Conservation (phyloP, 2,113 vertebrate genomes). For the Otolemur garnettii region DNA sequence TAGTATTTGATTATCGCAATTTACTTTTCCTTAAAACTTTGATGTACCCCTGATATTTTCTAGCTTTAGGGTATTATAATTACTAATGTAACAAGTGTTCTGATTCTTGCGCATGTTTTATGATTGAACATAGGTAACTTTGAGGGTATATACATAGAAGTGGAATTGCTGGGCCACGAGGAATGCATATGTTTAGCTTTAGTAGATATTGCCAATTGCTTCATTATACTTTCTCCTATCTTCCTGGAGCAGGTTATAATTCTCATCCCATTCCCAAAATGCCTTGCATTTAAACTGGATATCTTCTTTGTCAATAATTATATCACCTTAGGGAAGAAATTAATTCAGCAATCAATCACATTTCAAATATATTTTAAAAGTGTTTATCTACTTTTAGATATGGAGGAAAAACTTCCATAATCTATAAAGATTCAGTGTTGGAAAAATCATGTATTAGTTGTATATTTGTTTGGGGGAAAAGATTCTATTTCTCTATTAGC, state of each 20-base stretch:
- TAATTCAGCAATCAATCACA: neutral
- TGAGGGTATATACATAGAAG: neutral
- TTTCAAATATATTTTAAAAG: neutral
- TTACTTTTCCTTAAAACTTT: neutral
- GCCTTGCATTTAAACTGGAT: neutral
- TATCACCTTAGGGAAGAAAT: neutral
- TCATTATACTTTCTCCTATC: neutral
- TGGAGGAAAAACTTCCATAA: neutral
- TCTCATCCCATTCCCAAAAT: neutral
- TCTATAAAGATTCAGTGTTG: neutral
- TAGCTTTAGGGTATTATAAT: neutral
- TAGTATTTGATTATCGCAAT: neutral
- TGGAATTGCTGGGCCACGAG: no score
- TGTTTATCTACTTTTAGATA: neutral
- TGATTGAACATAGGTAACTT: neutral
- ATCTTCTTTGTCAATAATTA: neutral
- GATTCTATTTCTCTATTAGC: constrained; percentile 71
- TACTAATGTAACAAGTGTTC: neutral
- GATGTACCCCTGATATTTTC: neutral
- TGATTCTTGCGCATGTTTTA: neutral
- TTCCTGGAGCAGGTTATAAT: neutral
- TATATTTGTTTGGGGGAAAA: constrained; percentile 71
- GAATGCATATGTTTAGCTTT: neutral
- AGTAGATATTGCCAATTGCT: neutral
- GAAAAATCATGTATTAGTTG: constrained; percentile 7